phyloP scores from a whole-genome alignment of 2,888 invertebrate genomes.

The Nephrotoma flavescens region DNA sequence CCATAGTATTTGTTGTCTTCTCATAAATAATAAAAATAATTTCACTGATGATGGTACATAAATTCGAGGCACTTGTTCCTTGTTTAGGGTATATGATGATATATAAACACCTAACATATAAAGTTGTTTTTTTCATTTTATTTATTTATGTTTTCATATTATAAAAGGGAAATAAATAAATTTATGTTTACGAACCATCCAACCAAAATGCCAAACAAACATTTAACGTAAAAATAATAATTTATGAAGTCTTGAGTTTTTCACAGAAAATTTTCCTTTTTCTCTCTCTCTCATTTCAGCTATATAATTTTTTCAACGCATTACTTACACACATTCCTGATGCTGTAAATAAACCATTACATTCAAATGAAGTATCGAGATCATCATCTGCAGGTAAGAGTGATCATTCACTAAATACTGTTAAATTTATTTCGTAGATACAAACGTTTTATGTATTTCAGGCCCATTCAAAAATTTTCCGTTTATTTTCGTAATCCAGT shows the following conservation, averaged over 20 bases:
- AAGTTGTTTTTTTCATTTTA: background rate
- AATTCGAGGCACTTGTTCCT: background rate
- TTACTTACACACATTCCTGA: conserved; percentile 74
- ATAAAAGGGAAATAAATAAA: background rate
- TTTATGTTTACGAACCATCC: background rate
- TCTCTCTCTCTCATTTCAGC: conserved; percentile 38
- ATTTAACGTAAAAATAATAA: background rate
- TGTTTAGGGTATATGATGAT: too few species aligned
- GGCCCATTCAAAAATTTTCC: background rate
- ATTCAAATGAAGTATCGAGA: conserved; percentile 47
- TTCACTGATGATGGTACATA: background rate
- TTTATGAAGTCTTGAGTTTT: background rate
- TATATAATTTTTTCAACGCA: conserved; percentile 90
- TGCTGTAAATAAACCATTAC: conserved; percentile 38
- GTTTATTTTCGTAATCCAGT: background rate
- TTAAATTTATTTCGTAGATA: background rate
- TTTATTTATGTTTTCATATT: background rate
- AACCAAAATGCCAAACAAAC: background rate
- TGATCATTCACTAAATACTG: background rate
- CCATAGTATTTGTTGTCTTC: background rate
- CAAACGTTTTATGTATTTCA: background rate
- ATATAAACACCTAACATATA: background rate
- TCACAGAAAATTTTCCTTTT: background rate
- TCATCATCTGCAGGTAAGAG: conserved; percentile 44
- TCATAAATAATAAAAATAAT: background rate